A percentile compares a stretch with the other conserved stretches of the same genome.
These are phyloP conservation scores for Mystacornis crossleyi DNA, from an alignment of 2,113 vertebrate genomes.

Conservation along the genomic window DNA sequence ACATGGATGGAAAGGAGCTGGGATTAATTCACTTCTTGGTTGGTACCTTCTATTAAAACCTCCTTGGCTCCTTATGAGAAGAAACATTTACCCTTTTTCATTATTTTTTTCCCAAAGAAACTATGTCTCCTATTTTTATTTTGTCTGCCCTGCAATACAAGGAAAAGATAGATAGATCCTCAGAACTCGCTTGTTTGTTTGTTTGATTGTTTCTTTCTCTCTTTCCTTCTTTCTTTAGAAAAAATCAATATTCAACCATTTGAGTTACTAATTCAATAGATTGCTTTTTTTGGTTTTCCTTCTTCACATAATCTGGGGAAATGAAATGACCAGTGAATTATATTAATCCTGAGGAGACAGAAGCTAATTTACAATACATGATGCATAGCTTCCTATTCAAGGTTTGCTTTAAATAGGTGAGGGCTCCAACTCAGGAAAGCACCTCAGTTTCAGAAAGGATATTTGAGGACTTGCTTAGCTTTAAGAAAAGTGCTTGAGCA, in stretches of 20 bases:
- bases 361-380: neutral
- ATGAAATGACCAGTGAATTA: neutral
- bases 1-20: too few relatives aligned
- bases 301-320: neutral
- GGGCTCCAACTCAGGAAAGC: neutral
- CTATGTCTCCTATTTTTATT: neutral
- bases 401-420: neutral
- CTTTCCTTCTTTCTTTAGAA: too few relatives aligned
- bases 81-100: neutral
- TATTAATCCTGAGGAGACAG: neutral
- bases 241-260: neutral
- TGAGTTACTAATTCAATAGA: neutral
- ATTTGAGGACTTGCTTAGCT: neutral
- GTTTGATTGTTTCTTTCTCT: neutral
- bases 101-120: neutral
- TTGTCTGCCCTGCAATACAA: neutral
- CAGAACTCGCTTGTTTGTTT: neutral
- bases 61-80: neutral
- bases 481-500: neutral
- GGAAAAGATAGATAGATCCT: neutral
- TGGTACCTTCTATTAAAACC: too few relatives aligned
- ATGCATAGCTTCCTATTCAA: neutral
- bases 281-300: neutral
- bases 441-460: neutral
- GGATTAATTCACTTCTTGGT: too few relatives aligned